A percentile compares a stretch with the other conserved stretches of the same genome.
These are phyloP conservation scores for Pandemis cinnamomeana DNA, from an alignment of 2,888 invertebrate species.

Conservation along the genomic window DNA sequence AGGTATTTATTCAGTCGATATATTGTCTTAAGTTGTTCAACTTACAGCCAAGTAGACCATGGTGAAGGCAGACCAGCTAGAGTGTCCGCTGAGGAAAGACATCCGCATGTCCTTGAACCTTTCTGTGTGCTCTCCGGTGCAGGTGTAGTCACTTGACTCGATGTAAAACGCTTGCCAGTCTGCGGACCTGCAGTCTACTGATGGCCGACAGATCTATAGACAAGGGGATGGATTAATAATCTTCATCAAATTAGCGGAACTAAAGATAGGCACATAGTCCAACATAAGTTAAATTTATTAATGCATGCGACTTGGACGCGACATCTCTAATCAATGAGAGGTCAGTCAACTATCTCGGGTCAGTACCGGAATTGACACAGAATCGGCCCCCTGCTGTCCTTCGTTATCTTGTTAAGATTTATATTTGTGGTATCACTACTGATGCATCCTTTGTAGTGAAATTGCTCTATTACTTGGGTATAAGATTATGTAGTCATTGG, in stretches of 20 bases:
- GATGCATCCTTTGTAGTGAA: not conserved
- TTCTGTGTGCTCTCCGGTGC: constrained; percentile 76
- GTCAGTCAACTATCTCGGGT: constrained; percentile 23
- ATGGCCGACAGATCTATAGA: constrained; percentile 90
- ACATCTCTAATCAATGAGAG: not conserved
- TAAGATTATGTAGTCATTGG: not conserved
- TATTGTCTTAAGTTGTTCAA: constrained; percentile 51
- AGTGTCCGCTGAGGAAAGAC: constrained; percentile 96
- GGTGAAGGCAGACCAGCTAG: constrained; percentile 92
- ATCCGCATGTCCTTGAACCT: constrained; percentile 88
- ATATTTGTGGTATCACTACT: not conserved
- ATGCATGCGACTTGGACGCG: not conserved
- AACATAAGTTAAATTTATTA: not conserved
- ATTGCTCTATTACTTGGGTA: not conserved
- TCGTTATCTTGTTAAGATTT: constrained; percentile 13
- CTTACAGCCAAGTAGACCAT: constrained; percentile 94
- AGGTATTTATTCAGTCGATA: not conserved
- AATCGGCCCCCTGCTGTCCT: constrained; percentile 4
- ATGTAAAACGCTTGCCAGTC: constrained; percentile 87
- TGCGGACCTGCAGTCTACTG: constrained; percentile 85
- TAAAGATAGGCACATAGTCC: not conserved
- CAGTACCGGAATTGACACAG: constrained; percentile 19
- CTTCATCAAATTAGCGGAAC: not conserved
- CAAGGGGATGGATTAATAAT: not conserved
- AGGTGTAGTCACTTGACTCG: constrained; percentile 87